These are phyloP conservation scores for Himalopsyche anomala DNA, from an alignment of 2,888 invertebrate genomes.

Conservation along the genomic window DNA sequence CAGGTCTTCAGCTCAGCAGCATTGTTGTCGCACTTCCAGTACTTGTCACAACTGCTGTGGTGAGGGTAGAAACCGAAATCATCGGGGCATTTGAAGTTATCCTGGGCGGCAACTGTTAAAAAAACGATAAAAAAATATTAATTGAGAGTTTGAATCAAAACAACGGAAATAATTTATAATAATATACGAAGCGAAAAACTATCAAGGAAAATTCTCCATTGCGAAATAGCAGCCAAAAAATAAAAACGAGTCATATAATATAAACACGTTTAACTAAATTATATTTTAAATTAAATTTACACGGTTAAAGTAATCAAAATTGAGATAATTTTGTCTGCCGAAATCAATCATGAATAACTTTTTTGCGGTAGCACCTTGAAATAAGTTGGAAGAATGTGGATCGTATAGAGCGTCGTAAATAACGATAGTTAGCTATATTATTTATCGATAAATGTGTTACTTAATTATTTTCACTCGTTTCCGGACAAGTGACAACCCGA, in stretches of 20 bases:
- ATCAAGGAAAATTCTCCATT: too few species aligned
- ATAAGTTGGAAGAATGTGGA: background rate
- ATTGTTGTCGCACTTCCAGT: slow-evolving; percentile 96
- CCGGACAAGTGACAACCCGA: slow-evolving; percentile 19
- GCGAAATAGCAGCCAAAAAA: too few species aligned
- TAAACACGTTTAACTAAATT: too few species aligned
- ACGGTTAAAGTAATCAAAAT: background rate
- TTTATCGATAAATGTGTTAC: background rate
- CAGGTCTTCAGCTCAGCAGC: slow-evolving; percentile 93
- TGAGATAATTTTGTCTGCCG: slow-evolving; percentile 55
- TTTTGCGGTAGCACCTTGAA: background rate
- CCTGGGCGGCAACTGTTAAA: slow-evolving; percentile 84
- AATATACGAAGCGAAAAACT: too few species aligned
- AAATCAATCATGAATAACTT: background rate
- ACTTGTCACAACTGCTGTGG: slow-evolving; percentile 92
- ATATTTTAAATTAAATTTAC: too few species aligned
- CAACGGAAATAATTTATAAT: background rate
- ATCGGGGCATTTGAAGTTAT: slow-evolving; percentile 94
- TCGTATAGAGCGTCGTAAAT: background rate
- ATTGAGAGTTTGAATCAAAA: background rate
- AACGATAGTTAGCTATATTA: background rate
- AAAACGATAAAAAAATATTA: slow-evolving; percentile 60
- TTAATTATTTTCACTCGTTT: slow-evolving; percentile 35
- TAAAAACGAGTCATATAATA: too few species aligned
- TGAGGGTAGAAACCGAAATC: slow-evolving; percentile 97